These are phyloP conservation scores for Malacoraja senta DNA, from an alignment of 2,797 vertebrate genomes.

Conservation along the genomic window DNA sequence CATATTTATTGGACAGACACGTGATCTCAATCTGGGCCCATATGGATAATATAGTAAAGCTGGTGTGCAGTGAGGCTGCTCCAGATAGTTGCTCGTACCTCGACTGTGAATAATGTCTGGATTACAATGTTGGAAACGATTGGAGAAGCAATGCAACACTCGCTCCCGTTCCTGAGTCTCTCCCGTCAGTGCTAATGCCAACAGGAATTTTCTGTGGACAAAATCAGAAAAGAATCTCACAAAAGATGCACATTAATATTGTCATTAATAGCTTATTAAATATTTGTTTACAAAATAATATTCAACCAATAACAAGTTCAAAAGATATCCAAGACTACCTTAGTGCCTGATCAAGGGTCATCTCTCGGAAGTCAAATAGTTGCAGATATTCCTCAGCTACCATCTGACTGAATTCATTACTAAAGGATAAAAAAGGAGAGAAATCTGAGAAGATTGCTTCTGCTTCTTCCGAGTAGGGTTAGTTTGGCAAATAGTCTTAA, in stretches of 20 bases:
- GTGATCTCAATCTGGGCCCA: background rate
- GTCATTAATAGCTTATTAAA: background rate
- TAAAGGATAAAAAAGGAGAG: slow-evolving; percentile 40
- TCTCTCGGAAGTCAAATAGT: slow-evolving; percentile 73
- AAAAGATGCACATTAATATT: background rate
- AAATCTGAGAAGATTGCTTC: background rate
- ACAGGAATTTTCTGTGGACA: slow-evolving; percentile 66
- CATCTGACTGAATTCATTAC: slow-evolving; percentile 55
- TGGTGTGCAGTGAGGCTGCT: background rate
- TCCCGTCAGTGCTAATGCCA: slow-evolving; percentile 77
- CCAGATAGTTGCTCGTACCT: slow-evolving; percentile 49
- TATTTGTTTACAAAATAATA: background rate
- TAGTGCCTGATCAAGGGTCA: slow-evolving; percentile 71
- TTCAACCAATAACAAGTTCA: too few species aligned
- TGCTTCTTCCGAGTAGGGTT: background rate
- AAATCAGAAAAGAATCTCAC: too few species aligned
- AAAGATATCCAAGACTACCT: slow-evolving; percentile 56
- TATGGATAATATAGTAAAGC: background rate
- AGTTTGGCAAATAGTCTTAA: background rate
- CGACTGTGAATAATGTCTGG: slow-evolving; percentile 59
- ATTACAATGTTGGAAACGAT: slow-evolving; percentile 74
- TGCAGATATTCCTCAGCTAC: slow-evolving; percentile 78
- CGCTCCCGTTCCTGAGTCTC: slow-evolving; percentile 88
- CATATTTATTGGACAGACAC: background rate
- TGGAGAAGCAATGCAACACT: slow-evolving; percentile 74